Conservation (phyloP, 2,797 vertebrate genomes). For the Lacerta viridis region DNA sequence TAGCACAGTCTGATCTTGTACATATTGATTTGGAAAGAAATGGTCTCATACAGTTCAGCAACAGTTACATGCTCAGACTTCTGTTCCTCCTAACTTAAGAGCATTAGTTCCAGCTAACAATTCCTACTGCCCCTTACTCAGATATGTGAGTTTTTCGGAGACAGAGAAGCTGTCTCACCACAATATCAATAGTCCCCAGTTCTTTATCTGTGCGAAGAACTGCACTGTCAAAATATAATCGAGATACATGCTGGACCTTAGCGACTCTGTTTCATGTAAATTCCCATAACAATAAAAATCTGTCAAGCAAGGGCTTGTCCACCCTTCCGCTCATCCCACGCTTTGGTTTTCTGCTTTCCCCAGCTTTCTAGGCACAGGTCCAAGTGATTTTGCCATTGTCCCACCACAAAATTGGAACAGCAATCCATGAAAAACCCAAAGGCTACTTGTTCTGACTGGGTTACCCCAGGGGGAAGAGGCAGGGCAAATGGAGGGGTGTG, state of each 20-base stretch:
- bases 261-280: background rate
- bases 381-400: no score
- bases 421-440: no score
- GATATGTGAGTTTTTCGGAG: background rate
- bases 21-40: background rate
- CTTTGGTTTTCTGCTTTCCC: no score
- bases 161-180: background rate
- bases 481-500: no score
- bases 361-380: no score
- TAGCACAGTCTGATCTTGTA: background rate
- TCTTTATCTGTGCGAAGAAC: background rate
- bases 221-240: background rate
- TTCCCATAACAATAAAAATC: background rate
- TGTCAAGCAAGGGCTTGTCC: no score
- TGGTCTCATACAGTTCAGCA: background rate
- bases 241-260: background rate
- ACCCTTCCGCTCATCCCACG: no score
- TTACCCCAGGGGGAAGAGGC: no score
- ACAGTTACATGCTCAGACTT: background rate
- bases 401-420: no score
- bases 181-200: background rate
- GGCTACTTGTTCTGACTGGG: no score
- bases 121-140: background rate
- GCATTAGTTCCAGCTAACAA: background rate
- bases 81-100: background rate